A percentile compares a stretch with the other conserved stretches of the same genome.
Conservation (phyloP, 2,113 vertebrate species). For the Gyps fulvus region DNA sequence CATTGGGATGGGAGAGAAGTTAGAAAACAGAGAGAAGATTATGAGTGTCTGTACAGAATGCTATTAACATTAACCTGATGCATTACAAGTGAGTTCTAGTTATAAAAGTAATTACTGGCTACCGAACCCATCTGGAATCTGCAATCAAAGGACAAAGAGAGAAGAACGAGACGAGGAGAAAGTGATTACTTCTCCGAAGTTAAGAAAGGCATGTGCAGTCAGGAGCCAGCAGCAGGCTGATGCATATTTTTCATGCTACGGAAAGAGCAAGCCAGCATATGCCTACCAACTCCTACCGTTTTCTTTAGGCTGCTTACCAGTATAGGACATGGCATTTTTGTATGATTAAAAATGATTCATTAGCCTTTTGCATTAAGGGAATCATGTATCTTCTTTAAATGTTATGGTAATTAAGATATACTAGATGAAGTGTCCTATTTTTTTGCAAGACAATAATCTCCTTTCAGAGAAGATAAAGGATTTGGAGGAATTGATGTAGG, state of each 20-base stretch:
- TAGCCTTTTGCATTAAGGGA: slow-evolving; percentile 46
- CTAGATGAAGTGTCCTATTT: not conserved
- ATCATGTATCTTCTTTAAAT: slow-evolving; percentile 62
- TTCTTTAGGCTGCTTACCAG: not conserved
- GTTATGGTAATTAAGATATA: slow-evolving; percentile 65
- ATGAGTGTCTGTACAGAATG: slow-evolving; percentile 51
- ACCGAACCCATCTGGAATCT: slow-evolving; percentile 73
- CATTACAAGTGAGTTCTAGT: slow-evolving; percentile 66
- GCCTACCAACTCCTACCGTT: slow-evolving; percentile 7
- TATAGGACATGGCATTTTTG: slow-evolving; percentile 32
- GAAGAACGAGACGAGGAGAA: slow-evolving; percentile 49
- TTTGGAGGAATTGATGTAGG: not conserved
- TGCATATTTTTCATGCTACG: not conserved
- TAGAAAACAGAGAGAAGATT: slow-evolving; percentile 59
- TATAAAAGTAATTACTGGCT: slow-evolving; percentile 77
- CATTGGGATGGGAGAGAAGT: slow-evolving; percentile 12
- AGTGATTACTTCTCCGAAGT: slow-evolving; percentile 65
- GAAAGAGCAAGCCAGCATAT: slow-evolving; percentile 49
- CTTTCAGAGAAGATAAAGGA: not conserved
- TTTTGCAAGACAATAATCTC: not conserved
- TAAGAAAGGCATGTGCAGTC: slow-evolving; percentile 28
- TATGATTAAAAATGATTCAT: slow-evolving; percentile 67
- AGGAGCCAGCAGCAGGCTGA: slow-evolving; percentile 13
- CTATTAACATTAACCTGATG: slow-evolving; percentile 73
- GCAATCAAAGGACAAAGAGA: slow-evolving; percentile 60